phyloP scores from a whole-genome alignment of 2,797 vertebrate species.

The Mormyrus hasselquistii region DNA sequence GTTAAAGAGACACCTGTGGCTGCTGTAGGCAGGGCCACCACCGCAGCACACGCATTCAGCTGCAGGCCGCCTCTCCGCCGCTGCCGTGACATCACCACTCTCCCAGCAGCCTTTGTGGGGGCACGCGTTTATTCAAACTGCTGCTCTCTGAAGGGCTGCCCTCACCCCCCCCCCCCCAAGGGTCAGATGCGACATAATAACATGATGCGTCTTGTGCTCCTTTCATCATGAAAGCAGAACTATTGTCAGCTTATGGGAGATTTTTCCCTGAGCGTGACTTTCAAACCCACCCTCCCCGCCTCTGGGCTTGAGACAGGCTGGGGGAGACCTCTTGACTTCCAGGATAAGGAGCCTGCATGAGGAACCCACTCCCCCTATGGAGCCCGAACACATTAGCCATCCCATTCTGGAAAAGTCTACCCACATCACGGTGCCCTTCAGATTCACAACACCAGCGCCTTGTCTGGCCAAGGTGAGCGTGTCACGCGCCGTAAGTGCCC shows the following conservation, averaged over 20 bases:
- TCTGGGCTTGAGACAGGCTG: background rate
- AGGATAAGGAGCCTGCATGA: background rate
- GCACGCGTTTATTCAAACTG: background rate
- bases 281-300: background rate
- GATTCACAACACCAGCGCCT: background rate
- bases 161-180: background rate
- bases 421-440: background rate
- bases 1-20: constrained; percentile 24
- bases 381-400: background rate
- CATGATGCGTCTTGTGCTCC: background rate
- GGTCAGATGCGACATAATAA: constrained; percentile 16
- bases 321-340: background rate
- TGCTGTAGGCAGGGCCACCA: background rate
- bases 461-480: background rate
- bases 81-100: background rate
- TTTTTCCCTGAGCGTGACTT: background rate
- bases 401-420: background rate
- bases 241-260: background rate
- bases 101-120: constrained; percentile 3
- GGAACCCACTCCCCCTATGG: background rate
- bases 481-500: background rate
- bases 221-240: constrained; percentile 4
- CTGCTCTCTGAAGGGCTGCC: background rate
- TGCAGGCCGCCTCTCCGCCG: background rate
- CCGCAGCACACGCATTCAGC: constrained; percentile 4